Evolutionary conservation across 64 coral and sea anemone species (phyloP).

Genomic region (Montipora sp.): DNA sequence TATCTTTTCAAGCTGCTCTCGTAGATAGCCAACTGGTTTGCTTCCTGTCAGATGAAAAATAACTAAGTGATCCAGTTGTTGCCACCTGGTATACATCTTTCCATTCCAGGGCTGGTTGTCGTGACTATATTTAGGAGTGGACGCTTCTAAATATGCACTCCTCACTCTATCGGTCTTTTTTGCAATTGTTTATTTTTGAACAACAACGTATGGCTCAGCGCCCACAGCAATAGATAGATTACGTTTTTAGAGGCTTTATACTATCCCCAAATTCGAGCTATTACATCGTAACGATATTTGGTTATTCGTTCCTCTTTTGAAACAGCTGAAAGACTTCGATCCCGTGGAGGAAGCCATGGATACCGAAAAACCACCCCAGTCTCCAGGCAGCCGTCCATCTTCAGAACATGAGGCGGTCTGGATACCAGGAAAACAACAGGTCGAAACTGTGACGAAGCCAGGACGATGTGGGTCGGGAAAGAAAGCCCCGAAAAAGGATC

Average conservation of each 20-base stretch:
- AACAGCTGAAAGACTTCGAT: slow-evolving; percentile 42
- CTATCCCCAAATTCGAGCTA: neutral
- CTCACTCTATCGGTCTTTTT: too few relatives aligned
- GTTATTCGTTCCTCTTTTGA: neutral
- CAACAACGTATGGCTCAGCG: too few relatives aligned
- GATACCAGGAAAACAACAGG: slow-evolving; percentile 84
- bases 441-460: slow-evolving; percentile 81
- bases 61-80: too few relatives aligned
- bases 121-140: too few relatives aligned
- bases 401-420: slow-evolving; percentile 93
- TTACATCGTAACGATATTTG: neutral
- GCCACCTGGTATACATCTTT: too few relatives aligned
- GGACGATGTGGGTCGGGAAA: slow-evolving; percentile 18
- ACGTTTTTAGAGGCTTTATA: neutral
- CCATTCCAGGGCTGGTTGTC: too few relatives aligned
- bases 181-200: too few relatives aligned
- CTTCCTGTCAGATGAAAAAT: too few relatives aligned
- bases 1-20: too few relatives aligned
- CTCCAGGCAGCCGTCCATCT: slow-evolving; percentile 60
- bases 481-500: neutral
- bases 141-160: too few relatives aligned
- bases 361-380: slow-evolving; percentile 61
- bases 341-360: slow-evolving; percentile 33
- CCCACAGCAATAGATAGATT: too few relatives aligned
- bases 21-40: too few relatives aligned